Base-by-base conservation (phyloP, 2,888 invertebrate species). In the Mimas tiliae region DNA sequence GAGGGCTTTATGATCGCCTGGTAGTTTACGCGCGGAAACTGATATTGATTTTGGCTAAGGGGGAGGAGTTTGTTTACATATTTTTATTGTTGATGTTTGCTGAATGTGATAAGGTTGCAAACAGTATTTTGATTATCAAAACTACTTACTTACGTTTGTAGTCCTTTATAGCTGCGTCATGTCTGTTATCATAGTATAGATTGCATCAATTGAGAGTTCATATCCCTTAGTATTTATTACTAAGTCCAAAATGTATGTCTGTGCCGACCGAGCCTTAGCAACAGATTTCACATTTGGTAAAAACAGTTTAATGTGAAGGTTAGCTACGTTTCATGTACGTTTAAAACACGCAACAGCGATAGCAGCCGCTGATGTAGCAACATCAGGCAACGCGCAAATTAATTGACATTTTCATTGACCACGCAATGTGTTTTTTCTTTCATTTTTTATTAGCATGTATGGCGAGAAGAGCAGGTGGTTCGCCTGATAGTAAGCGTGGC, bases 1-100 rank as follows among this genome's bases (percentile, higher is more conserved):
- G 34, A 27, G 16, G 8, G 21, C 3, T 52, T 52, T 52, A 65
- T 62, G 65, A 8, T 21, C 42, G 62, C 62, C 64, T 64, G 64
- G 64, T 64, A 53, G 27, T 48, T 58, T 58, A 58, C 58, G 58
- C 58, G 58, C 58, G 42, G 19, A 58, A 58, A 38, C 19, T n/a
- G 45, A 19, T 50, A 50, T 34, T n/a, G 27, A 33, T 53, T 33
- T 34, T 53, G 33, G 53, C 21, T 4, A 12, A 27, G 27, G 27
- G 52, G 4, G 33, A 34, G 12, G 7, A 34, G 14, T 6, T 53
- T 53, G 33, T 53, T 53, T 53, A 53, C 34, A 8, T 34, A n/a
- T 34, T 33, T 21, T 53, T 53, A n/a, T 27, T 7, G 38, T 6
- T 9, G 38, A 38, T 38, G 38, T 38, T 38, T 14, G 45, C 45